phyloP scores from a whole-genome alignment of 2,113 vertebrate species.

The Malaclemys terrapin region DNA sequence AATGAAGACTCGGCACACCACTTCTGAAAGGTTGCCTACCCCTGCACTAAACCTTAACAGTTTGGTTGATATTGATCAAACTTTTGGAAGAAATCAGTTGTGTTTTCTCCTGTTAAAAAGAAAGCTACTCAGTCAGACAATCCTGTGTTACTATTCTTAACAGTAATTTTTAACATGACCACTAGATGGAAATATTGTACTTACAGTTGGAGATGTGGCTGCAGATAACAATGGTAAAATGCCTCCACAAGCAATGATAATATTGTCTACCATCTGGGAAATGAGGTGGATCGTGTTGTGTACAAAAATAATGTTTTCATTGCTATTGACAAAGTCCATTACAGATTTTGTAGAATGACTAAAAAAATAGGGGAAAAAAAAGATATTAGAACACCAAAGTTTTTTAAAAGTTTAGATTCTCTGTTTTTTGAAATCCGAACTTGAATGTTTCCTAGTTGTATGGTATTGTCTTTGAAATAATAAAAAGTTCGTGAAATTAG shows the following conservation, averaged over 20 bases:
- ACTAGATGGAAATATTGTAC: conserved; percentile 83
- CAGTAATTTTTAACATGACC: conserved; percentile 55
- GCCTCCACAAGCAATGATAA: conserved; percentile 99
- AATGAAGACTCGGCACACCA: too few species aligned
- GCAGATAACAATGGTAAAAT: conserved; percentile 98
- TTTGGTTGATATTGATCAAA: not conserved
- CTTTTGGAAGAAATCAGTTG: not conserved
- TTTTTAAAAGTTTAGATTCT: not conserved
- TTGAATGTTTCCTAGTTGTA: not conserved
- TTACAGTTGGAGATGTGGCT: conserved; percentile 96
- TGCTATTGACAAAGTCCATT: conserved; percentile 99
- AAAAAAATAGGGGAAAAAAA: conserved; percentile 61
- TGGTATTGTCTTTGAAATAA: not conserved
- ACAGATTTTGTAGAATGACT: conserved; percentile 99
- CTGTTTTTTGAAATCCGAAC: not conserved
- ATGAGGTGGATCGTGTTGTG: conserved; percentile 99
- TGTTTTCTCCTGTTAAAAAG: not conserved
- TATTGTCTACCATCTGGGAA: conserved; percentile 99
- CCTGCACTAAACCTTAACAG: not conserved
- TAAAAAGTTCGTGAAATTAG: not conserved
- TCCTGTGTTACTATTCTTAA: not conserved
- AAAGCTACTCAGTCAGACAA: not conserved
- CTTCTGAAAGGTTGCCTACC: too few species aligned
- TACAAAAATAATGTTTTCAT: conserved; percentile 99
- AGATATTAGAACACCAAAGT: not conserved